phyloP scores from a whole-genome alignment of 2,113 vertebrate genomes.

The Opisthocomus hoazin region DNA sequence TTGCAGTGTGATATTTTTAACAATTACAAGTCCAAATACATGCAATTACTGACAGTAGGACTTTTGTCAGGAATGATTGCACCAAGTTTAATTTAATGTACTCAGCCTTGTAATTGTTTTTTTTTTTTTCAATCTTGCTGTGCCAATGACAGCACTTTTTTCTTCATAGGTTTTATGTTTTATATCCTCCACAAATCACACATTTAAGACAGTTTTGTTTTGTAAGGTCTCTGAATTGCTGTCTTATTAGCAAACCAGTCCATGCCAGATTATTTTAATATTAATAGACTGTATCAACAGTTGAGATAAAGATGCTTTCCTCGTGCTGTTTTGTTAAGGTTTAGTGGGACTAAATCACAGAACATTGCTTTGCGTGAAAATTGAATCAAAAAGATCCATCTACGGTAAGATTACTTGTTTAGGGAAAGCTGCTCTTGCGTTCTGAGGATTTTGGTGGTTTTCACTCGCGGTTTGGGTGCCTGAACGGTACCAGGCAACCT shows the following conservation, averaged over 20 bases:
- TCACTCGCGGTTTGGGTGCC: neutral
- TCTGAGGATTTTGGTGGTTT: neutral
- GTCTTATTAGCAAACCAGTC: conserved; percentile 14
- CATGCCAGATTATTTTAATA: conserved; percentile 44
- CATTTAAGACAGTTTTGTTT: conserved; percentile 23
- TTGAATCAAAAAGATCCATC: conserved; percentile 17
- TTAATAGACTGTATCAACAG: neutral
- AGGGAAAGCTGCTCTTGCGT: neutral
- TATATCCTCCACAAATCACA: conserved; percentile 12
- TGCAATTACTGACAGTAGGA: neutral
- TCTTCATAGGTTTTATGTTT: conserved; percentile 2
- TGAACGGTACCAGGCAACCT: neutral
- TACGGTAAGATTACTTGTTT: neutral
- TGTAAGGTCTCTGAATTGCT: neutral
- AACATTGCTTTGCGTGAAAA: conserved; percentile 35
- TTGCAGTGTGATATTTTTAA: conserved; percentile 23
- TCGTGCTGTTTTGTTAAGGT: conserved; percentile 16
- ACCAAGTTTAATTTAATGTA: conserved; percentile 38
- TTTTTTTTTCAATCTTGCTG: conserved; percentile 12
- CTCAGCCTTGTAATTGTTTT: conserved; percentile 51
- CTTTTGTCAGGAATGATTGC: conserved; percentile 33
- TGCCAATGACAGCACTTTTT: neutral
- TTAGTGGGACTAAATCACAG: conserved; percentile 43
- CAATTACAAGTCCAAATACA: conserved; percentile 19
- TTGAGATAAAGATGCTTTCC: neutral